phyloP scores from a whole-genome alignment of 37 sponge, comb jelly and placozoan species.

The Aphrocallistes beatrix region DNA sequence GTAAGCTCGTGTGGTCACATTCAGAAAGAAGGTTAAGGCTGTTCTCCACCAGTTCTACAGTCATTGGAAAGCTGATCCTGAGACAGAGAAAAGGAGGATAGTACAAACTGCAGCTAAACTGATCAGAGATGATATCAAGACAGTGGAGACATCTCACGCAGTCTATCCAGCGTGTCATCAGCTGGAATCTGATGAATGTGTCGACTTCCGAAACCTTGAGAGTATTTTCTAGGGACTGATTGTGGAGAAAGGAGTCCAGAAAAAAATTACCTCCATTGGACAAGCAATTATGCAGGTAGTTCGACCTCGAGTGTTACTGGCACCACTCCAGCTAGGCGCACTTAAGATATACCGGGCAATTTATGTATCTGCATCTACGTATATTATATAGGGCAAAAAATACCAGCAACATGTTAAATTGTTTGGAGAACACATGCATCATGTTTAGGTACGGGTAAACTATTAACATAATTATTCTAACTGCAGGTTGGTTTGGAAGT shows the following conservation, averaged over 20 bases:
- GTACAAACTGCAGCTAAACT: constrained; percentile 34
- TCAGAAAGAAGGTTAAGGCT: constrained; percentile 20
- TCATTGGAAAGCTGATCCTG: not conserved
- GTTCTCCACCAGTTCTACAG: constrained; percentile 33
- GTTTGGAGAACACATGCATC: too few species aligned
- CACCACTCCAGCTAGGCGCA: constrained; percentile 23
- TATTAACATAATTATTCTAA: too few species aligned
- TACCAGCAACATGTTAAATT: too few species aligned
- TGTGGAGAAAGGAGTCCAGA: not conserved
- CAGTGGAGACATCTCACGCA: constrained; percentile 23
- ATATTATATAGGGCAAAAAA: too few species aligned
- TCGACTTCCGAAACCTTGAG: not conserved
- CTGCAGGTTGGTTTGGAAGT: constrained; percentile 24
- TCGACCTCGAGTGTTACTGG: constrained; percentile 27
- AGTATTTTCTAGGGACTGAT: not conserved
- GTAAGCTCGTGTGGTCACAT: constrained; percentile 30
- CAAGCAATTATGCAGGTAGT: constrained; percentile 26
- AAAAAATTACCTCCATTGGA: not conserved
- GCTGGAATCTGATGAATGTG: constrained; percentile 20
- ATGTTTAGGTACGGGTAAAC: too few species aligned
- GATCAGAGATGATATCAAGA: constrained; percentile 31
- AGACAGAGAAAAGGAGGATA: constrained; percentile 17
- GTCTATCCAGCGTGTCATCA: constrained; percentile 22
- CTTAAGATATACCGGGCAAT: too few species aligned
- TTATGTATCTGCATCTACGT: too few species aligned